phyloP scores from a whole-genome alignment of 2,888 invertebrate genomes.

The Sinelater perroti region DNA sequence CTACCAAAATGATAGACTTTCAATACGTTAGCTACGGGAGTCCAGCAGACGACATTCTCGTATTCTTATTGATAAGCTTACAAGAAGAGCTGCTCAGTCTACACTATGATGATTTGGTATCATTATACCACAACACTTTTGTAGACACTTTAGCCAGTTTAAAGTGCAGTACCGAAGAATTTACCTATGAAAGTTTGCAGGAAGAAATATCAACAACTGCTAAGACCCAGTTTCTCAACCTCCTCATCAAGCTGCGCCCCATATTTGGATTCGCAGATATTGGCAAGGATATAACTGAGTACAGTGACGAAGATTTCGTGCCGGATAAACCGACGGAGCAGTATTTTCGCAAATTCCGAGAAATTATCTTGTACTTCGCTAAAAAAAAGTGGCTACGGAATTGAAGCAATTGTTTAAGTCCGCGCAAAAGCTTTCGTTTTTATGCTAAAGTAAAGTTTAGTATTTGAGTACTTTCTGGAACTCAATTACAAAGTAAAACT shows the following conservation, averaged over 20 bases:
- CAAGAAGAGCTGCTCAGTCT: conserved; percentile 54
- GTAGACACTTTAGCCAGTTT: conserved; percentile 54
- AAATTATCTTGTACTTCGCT: too few relatives aligned
- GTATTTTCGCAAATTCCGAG: too few relatives aligned
- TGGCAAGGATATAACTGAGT: too few relatives aligned
- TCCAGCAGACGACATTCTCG: conserved; percentile 63
- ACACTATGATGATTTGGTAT: conserved; percentile 60
- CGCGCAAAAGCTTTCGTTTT: too few relatives aligned
- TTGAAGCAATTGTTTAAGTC: too few relatives aligned
- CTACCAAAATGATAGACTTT: conserved; percentile 64
- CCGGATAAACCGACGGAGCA: too few relatives aligned
- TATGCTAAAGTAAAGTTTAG: too few relatives aligned
- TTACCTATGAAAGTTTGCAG: conserved; percentile 55
- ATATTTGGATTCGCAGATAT: conserved; percentile 52
- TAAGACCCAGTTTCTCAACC: conserved; percentile 56
- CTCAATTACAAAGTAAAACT: too few relatives aligned
- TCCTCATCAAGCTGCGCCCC: conserved; percentile 59
- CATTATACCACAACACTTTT: conserved; percentile 62
- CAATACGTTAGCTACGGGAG: conserved; percentile 64
- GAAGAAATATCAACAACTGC: conserved; percentile 56
- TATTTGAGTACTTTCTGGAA: too few relatives aligned
- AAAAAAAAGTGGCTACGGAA: too few relatives aligned
- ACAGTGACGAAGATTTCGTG: too few relatives aligned
- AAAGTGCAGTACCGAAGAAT: conserved; percentile 48
- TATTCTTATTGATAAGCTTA: conserved; percentile 64